Evolutionary conservation across 2,797 vertebrate species (phyloP), one percentile per base, ranked within the genome.

Genomic region (Periophthalmus magnuspinnatus): DNA sequence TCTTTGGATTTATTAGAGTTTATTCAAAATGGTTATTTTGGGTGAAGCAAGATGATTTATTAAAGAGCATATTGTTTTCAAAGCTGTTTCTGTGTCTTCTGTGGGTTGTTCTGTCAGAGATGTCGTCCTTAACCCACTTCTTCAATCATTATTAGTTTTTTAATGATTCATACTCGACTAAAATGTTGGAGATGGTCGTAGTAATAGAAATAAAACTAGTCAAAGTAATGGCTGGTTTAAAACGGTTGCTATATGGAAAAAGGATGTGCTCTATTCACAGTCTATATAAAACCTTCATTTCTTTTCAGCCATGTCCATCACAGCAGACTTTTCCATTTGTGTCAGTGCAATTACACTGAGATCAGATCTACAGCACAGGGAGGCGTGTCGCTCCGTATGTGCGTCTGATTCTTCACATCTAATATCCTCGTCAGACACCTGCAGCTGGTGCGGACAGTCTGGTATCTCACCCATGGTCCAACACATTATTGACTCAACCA

Each of bases 401-500:
- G 71, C 77, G 67, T 62, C 67, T 82, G 72, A 84, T 68, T 70
- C 65, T 65, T 38, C 41, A 70, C 64, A 82, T 82, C 22, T 81
- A 70, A 75, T 79, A 47, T 71, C 4, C 32, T 50, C 63, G 41
- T 55, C n/a, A 63, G 80, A 75, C 28, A 58, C 68, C 77, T 74
- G 11, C 65, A 78, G 70, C 54, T 68, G 68, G 77, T 72, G 72
- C 74, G 78, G 86, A 83, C 81, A 77, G 72, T 11, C 68, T 80
- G 83, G 81, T 84, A 80, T 81, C 72, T 85, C 76, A 70, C 75
- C 67, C 84, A 76, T 79, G 71, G 76, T 74, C 71, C 65, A 65
- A 65, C 78, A 71, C 71, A 81, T 86, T 86, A 91, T 92, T 84
- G 87, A 92, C 84, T 77, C 22, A 47, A 19, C 6, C 74, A 91